These are phyloP conservation scores for Apantesis nais DNA, from an alignment of 2,888 invertebrate genomes.

Conservation along the genomic window DNA sequence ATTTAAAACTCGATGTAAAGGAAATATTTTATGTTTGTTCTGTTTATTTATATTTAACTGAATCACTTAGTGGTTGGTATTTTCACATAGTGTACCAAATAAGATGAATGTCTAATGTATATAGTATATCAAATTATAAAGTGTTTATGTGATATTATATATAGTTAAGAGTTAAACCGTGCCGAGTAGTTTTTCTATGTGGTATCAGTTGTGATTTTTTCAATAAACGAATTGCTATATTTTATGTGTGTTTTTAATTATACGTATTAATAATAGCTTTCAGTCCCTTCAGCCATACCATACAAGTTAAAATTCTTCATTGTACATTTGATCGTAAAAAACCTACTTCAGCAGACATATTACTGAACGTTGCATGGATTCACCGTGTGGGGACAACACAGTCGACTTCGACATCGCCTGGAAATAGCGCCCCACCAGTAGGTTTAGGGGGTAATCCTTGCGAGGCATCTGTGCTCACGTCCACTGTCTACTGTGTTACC, in stretches of 20 bases:
- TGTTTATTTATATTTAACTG: conserved; percentile 47
- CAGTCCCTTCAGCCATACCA: neutral
- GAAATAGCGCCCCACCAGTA: too few relatives aligned
- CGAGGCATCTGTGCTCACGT: too few relatives aligned
- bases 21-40: conserved; percentile 51
- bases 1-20: conserved; percentile 38
- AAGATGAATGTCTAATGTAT: conserved; percentile 70
- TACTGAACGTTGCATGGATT: too few relatives aligned
- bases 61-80: conserved; percentile 64
- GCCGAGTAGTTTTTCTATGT: conserved; percentile 86
- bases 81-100: conserved; percentile 74
- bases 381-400: too few relatives aligned
- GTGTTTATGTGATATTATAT: conserved; percentile 85
- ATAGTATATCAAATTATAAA: conserved; percentile 82
- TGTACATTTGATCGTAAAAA: neutral
- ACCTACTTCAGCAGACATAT: neutral
- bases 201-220: conserved; percentile 86
- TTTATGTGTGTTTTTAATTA: conserved; percentile 40
- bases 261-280: neutral
- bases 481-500: too few relatives aligned
- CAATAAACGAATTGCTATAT: conserved; percentile 82
- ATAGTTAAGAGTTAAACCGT: conserved; percentile 85
- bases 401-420: too few relatives aligned
- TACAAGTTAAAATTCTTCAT: neutral
- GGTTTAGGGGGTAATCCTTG: too few relatives aligned